Evolutionary conservation across 2,888 invertebrate species (phyloP), one percentile per base, ranked within the genome.

Genomic region (Pollenia angustigena): DNA sequence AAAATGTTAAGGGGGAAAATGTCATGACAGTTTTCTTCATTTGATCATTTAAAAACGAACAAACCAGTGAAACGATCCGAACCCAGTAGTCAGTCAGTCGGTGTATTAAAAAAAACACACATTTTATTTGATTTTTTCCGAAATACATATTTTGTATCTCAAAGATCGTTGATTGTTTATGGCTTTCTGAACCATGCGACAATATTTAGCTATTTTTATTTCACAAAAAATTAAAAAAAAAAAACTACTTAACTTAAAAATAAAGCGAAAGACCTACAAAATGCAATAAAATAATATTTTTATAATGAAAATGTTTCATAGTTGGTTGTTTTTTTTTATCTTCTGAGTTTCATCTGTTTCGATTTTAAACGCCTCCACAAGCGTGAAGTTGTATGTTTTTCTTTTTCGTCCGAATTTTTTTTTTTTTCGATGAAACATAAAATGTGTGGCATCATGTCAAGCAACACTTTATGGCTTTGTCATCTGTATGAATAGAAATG

Each of bases 141-240:
- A 54, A 60, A 23, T 12, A 46, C n/a, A 76, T 50, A 71, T 54
- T 83, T 72, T 50, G 23, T 56, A 81, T 81, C 85, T 85, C 56
- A 87, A 85, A 81, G 88, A 88, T 84, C 81, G 68, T n/a, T 46
- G 62, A 81, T 87, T 87, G 81, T 87, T 88, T 88, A 83, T 86
- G 75, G 79, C 52, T 60, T 75, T 60, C 52, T 60, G 60, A 75
- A 75, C 69, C 84, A 88, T 88, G 88, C 87, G 88, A 88, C 88
- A 89, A 82, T 78, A 69, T 82, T 54, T 46, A 68, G 80, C 87
- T 89, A 89, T 89, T 87, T 88, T 88, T 88, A 87, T 3, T 78
- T 66, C 71, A 32, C 32, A 58, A 66, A 52, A 54, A 69, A 42
- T 16, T n/a, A 52, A 66, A 72, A 9, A 42, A 9, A 42, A 80